A percentile compares a stretch with the other conserved stretches of the same genome.
phyloP scores from a whole-genome alignment of 2,113 vertebrate species.

The Ramphastos sulfuratus region DNA sequence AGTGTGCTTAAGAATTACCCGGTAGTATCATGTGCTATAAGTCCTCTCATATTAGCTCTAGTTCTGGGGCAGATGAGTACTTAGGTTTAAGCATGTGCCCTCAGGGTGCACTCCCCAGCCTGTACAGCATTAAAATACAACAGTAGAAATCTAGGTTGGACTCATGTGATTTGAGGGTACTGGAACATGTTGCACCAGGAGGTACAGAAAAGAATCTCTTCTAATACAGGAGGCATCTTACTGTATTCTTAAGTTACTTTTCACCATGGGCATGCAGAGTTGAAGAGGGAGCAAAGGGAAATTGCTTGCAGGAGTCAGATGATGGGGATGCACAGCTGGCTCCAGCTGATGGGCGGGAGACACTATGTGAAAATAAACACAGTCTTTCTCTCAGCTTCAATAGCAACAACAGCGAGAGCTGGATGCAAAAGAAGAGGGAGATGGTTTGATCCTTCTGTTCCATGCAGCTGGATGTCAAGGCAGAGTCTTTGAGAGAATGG shows the following conservation, averaged over 20 bases:
- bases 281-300: background rate
- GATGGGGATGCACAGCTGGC: background rate
- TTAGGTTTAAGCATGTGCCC: background rate
- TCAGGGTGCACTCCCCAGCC: fast-evolving
- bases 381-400: background rate
- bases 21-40: background rate
- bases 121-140: background rate
- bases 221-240: background rate
- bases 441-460: constrained; percentile 2
- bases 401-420: background rate
- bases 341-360: constrained; percentile 25
- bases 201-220: background rate
- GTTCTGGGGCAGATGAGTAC: background rate
- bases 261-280: background rate
- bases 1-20: background rate
- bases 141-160: background rate
- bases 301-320: background rate
- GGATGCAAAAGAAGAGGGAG: background rate
- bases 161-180: background rate
- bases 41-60: background rate
- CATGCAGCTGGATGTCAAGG: background rate
- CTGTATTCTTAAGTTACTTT: background rate
- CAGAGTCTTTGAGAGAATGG: background rate
- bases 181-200: background rate
- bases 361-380: background rate